A percentile compares a stretch with the other conserved stretches of the same genome.
Conservation (phyloP, 2,888 invertebrate species). For the Tromatobia lineatoria region DNA sequence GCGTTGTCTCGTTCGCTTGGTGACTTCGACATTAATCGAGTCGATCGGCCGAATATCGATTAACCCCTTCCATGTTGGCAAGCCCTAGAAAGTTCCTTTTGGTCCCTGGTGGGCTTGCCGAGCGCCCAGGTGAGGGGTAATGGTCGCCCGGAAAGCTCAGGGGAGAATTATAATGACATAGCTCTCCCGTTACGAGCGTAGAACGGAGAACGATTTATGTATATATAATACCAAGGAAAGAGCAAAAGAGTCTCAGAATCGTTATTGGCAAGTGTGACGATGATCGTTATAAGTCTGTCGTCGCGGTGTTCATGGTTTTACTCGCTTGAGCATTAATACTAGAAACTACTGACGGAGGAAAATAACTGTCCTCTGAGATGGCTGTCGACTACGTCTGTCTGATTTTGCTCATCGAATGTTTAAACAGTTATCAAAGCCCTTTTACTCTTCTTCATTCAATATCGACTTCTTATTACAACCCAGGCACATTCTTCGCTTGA, state of each 20-base stretch:
- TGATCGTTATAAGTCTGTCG: slow-evolving; percentile 57
- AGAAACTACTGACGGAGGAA: slow-evolving; percentile 43
- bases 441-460: slow-evolving; percentile 54
- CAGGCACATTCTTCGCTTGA: background rate
- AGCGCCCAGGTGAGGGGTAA: slow-evolving; percentile 14
- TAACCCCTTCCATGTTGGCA: slow-evolving; percentile 42
- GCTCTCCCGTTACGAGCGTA: slow-evolving; percentile 4
- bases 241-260: slow-evolving; percentile 32
- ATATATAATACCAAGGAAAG: slow-evolving; percentile 50
- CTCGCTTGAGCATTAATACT: slow-evolving; percentile 36
- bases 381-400: background rate
- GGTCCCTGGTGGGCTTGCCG: slow-evolving; percentile 25
- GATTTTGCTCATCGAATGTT: slow-evolving; percentile 47
- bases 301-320: slow-evolving; percentile 39
- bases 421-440: slow-evolving; percentile 35
- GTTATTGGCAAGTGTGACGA: slow-evolving; percentile 58
- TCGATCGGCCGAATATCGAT: slow-evolving; percentile 64
- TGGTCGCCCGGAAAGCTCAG: slow-evolving; percentile 16
- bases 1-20: slow-evolving; percentile 23
- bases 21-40: slow-evolving; percentile 61
- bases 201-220: slow-evolving; percentile 27
- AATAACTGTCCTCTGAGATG: slow-evolving; percentile 33
- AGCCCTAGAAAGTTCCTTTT: slow-evolving; percentile 42
- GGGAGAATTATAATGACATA: slow-evolving; percentile 61
- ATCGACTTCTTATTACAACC: slow-evolving; percentile 40